A percentile compares a stretch with the other conserved stretches of the same genome.
Conservation (phyloP, 2,113 vertebrate genomes). For the Paradisaea rubra region DNA sequence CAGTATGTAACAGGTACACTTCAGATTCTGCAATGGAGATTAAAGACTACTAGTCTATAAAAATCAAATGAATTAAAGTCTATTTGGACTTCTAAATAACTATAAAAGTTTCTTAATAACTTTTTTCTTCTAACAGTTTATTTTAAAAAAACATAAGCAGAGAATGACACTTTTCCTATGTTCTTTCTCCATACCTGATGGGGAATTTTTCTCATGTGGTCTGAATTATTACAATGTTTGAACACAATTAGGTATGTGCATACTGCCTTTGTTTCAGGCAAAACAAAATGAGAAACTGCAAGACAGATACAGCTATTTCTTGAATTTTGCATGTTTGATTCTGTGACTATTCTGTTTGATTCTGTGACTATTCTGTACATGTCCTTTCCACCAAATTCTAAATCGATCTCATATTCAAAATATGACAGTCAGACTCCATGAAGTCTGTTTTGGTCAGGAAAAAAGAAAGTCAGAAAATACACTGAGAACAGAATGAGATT, state of each 20-base stretch:
- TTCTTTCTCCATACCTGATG: background rate
- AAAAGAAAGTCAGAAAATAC: background rate
- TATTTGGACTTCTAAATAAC: slow-evolving; percentile 54
- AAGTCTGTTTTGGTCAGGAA: background rate
- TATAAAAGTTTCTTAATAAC: slow-evolving; percentile 46
- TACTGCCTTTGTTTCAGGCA: background rate
- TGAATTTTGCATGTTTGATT: background rate
- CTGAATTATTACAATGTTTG: background rate
- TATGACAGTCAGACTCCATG: background rate
- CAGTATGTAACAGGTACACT: slow-evolving; percentile 73
- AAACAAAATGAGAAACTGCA: background rate
- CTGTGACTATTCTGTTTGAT: background rate
- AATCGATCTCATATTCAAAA: background rate
- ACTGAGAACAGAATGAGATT: background rate
- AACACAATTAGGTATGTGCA: background rate
- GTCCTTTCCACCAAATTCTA: background rate
- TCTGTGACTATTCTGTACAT: background rate
- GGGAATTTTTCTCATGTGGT: background rate
- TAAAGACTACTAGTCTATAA: slow-evolving; percentile 73
- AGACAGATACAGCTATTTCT: background rate
- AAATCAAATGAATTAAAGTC: slow-evolving; percentile 64
- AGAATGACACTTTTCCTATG: background rate
- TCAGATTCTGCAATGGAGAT: slow-evolving; percentile 69
- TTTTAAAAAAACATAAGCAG: slow-evolving; percentile 9
- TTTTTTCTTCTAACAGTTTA: background rate